Conservation (phyloP, 2,113 vertebrate species). For the Pica pica region DNA sequence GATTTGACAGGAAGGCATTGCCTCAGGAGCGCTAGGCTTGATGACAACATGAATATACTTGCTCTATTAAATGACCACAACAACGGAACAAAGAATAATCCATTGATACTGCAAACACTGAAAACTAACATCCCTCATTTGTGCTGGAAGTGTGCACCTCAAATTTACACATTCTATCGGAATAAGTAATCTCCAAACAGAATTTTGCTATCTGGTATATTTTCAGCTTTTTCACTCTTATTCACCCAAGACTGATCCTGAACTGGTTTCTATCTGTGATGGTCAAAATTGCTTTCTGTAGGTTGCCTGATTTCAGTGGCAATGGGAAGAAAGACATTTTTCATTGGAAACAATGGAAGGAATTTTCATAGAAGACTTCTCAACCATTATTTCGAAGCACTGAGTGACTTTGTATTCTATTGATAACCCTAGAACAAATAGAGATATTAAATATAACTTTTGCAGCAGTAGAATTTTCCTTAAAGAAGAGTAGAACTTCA, state of each 20-base stretch:
- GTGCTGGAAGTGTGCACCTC: not conserved
- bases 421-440: constrained; percentile 10
- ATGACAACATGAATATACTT: not conserved
- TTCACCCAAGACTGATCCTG: not conserved
- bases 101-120: not conserved
- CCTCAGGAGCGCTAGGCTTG: not conserved
- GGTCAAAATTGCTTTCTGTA: constrained; percentile 40
- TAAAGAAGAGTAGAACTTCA: not conserved
- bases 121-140: not conserved
- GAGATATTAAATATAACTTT: not conserved
- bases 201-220: not conserved
- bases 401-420: not conserved
- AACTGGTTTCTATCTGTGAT: not conserved
- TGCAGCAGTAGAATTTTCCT: not conserved
- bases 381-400: constrained; percentile 17
- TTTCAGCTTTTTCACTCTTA: not conserved
- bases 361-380: constrained; percentile 13
- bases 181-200: not conserved
- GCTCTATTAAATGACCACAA: not conserved
- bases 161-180: not conserved
- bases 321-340: constrained; percentile 15
- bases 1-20: not conserved
- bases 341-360: constrained; percentile 46
- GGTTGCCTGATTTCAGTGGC: not conserved
- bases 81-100: not conserved